phyloP scores from a whole-genome alignment of 2,113 vertebrate genomes.

The Nothobranchius kuhntae region DNA sequence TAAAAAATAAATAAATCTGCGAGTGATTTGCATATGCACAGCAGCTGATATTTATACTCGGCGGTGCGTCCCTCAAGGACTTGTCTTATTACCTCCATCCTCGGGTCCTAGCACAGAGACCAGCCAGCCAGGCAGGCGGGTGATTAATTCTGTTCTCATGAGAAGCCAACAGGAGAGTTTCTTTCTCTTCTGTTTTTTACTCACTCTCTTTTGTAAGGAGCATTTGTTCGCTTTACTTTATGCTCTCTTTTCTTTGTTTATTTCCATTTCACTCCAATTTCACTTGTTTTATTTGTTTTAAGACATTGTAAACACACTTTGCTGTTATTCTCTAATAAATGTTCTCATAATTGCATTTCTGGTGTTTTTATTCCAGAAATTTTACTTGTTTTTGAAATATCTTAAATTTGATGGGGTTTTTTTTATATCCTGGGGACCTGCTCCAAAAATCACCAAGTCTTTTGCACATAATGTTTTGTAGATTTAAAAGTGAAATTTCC shows the following conservation, averaged over 20 bases:
- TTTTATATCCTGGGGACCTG: no score
- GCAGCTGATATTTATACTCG: constrained; percentile 98
- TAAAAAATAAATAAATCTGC: constrained; percentile 81
- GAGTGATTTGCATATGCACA: constrained; percentile 99
- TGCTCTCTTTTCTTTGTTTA: constrained; percentile 36
- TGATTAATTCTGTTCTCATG: constrained; percentile 99
- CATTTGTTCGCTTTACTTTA: constrained; percentile 41
- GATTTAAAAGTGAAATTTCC: no score
- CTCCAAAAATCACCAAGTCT: no score
- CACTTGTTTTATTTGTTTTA: constrained; percentile 33
- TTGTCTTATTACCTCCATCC: constrained; percentile 98
- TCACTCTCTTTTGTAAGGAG: constrained; percentile 19
- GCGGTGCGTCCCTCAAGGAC: constrained; percentile 92
- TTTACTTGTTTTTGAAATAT: no score
- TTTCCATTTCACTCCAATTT: constrained; percentile 25
- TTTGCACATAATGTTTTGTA: no score
- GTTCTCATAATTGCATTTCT: no score
- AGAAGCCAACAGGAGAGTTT: constrained; percentile 82
- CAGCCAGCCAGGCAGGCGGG: constrained; percentile 87
- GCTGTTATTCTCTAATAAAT: no score
- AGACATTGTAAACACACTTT: not conserved
- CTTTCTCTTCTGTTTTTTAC: not conserved
- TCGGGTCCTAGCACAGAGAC: constrained; percentile 93
- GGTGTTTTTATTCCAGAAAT: no score
- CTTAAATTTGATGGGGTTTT: no score